Evolutionary conservation across 2,797 vertebrate species (phyloP), one percentile per base, ranked within the genome.

Genomic region (Sebastes jordani): DNA sequence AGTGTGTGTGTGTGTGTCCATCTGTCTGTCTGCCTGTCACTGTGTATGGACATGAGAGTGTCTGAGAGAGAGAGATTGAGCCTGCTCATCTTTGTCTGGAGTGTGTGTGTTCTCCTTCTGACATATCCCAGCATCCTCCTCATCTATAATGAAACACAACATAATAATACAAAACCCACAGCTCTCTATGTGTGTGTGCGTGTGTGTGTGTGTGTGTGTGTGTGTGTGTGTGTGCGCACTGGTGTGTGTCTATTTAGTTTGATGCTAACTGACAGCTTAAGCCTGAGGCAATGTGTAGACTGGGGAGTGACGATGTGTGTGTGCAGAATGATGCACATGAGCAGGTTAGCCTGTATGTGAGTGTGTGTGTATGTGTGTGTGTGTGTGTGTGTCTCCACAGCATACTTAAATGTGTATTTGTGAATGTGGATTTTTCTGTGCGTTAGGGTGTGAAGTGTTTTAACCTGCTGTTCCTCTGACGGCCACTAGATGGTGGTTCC

Each of bases 111-210:
- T 73, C 70, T 85, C 14, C 34, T 64, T 78, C 59, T 89, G 84
- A 91, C 85, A 92, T 69, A 81, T 89, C 76, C 62, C 52, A 86
- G 68, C 80, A 82, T 92, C 81, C 76, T 86, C 72, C 82, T 92
- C 91, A 91, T 94, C 68, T 88, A 89, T 90, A 90, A 92, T 92
- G 64, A 88, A 93, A 88, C 78, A 85, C 75, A 89, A 90, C 87
- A 90, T 65, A 36, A 69, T 74, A 77, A 88, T 71, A 86, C 86
- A 85, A 87, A 79, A 82, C 64, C 71, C 72, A 84, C 56, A 80
- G 25, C 63, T 76, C 14, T 32, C 7, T 61, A 20, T 32, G 78
- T 69, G 67, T 60, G 36, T 70, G 52, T 25, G 74, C 46, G 69
- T 38, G 78, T 65, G 67, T 72, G 58, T 65, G 74, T 54, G 69